phyloP scores from a whole-genome alignment of 2,797 vertebrate species.

The Chelon auratus region DNA sequence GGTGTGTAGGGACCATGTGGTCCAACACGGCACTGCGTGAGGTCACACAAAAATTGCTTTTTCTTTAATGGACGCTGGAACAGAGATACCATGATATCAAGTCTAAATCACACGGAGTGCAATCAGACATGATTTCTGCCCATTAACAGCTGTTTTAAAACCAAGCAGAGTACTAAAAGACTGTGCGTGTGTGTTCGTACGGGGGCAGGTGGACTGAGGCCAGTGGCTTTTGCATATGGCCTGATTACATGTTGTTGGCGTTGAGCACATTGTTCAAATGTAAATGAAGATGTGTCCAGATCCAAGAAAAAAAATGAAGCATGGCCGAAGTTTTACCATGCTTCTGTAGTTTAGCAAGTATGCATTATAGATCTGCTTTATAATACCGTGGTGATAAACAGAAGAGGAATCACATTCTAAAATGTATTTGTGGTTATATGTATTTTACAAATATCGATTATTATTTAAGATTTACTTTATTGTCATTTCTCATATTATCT shows the following conservation, averaged over 20 bases:
- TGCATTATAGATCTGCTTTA: slow-evolving; percentile 49
- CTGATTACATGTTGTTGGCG: slow-evolving; percentile 30
- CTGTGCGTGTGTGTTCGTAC: background rate
- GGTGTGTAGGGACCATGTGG: slow-evolving; percentile 45
- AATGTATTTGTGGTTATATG: background rate
- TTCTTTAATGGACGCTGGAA: slow-evolving; percentile 25
- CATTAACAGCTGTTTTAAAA: slow-evolving; percentile 48
- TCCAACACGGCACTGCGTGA: slow-evolving; percentile 45
- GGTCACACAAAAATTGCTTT: slow-evolving; percentile 52
- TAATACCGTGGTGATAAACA: slow-evolving; percentile 22
- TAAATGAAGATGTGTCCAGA: slow-evolving; percentile 22
- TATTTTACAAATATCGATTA: background rate
- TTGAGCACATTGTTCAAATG: slow-evolving; percentile 10
- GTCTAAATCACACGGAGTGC: slow-evolving; percentile 31
- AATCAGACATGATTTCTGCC: slow-evolving; percentile 33
- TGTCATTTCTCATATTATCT: too few relatives aligned
- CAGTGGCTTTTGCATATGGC: slow-evolving; percentile 11
- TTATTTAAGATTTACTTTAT: background rate
- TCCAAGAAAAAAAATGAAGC: slow-evolving; percentile 22
- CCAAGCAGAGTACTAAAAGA: background rate
- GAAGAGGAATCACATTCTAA: slow-evolving; percentile 4
- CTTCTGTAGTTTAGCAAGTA: slow-evolving; percentile 37
- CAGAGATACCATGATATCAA: slow-evolving; percentile 18
- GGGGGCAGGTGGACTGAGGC: background rate
- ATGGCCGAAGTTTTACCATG: slow-evolving; percentile 37